phyloP scores from a whole-genome alignment of 2,113 vertebrate genomes.

The Cyanoramphus novaezelandiae region DNA sequence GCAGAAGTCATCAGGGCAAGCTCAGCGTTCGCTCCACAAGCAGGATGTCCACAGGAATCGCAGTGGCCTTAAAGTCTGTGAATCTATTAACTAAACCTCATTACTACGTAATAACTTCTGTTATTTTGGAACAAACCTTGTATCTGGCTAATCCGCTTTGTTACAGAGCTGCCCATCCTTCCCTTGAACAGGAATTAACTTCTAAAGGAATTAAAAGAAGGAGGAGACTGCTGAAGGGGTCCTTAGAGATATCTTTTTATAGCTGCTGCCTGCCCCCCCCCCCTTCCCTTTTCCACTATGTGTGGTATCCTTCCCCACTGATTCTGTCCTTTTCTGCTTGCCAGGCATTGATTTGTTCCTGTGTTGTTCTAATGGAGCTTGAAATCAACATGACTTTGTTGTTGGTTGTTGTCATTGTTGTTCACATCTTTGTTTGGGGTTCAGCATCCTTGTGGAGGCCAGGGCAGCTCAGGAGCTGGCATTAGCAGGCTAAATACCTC shows the following conservation, averaged over 20 bases:
- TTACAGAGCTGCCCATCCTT: slow-evolving; percentile 57
- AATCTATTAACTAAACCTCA: slow-evolving; percentile 53
- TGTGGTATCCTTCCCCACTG: slow-evolving; percentile 51
- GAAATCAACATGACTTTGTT: slow-evolving; percentile 69
- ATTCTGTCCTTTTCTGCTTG: slow-evolving; percentile 57
- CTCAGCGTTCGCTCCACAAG: neutral
- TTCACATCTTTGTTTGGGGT: slow-evolving; percentile 59
- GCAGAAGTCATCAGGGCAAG: neutral
- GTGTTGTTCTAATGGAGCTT: slow-evolving; percentile 67
- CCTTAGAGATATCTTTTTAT: slow-evolving; percentile 61
- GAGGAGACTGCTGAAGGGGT: slow-evolving; percentile 46
- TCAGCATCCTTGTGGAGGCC: slow-evolving; percentile 24
- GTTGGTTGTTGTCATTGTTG: slow-evolving; percentile 33
- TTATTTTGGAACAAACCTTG: slow-evolving; percentile 56
- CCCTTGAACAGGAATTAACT: slow-evolving; percentile 52
- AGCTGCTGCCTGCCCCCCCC: slow-evolving; percentile 11
- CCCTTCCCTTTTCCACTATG: neutral
- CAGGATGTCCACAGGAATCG: neutral
- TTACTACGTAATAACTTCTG: slow-evolving; percentile 61
- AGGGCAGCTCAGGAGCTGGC: neutral
- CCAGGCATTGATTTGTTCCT: slow-evolving; percentile 69
- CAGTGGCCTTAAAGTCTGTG: neutral
- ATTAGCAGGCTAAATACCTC: neutral
- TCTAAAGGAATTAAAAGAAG: slow-evolving; percentile 54
- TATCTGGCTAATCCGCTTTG: slow-evolving; percentile 60